Percentiles rank a stretch among this genome's conserved stretches.
These are phyloP conservation scores for Ptilorrhoa leucosticta DNA, from an alignment of 2,113 vertebrate species.

Conservation along the genomic window DNA sequence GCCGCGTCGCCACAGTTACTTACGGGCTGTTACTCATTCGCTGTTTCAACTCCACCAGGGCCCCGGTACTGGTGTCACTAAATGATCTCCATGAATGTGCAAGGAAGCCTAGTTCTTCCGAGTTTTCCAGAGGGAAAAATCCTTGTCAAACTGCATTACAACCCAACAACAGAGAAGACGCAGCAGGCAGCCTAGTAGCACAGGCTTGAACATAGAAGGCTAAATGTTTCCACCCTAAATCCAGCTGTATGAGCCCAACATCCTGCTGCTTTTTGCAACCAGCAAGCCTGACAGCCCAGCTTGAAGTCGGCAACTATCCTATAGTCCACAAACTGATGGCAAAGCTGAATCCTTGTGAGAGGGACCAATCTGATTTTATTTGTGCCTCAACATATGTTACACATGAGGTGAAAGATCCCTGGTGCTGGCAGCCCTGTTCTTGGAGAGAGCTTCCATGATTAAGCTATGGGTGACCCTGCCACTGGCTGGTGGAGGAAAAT, in stretches of 20 bases:
- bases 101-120: not conserved
- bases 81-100: not conserved
- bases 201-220: not conserved
- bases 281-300: not conserved
- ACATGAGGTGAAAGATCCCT: too few relatives aligned
- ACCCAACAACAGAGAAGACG: rapidly evolving
- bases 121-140: constrained; percentile 16
- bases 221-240: not conserved
- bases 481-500: too few relatives aligned
- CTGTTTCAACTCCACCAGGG: not conserved
- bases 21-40: not conserved
- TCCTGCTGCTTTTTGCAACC: not conserved
- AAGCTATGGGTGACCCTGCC: too few relatives aligned
- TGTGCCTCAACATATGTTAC: too few relatives aligned
- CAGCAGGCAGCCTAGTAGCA: not conserved
- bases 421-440: too few relatives aligned
- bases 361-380: too few relatives aligned
- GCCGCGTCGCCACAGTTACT: rapidly evolving
- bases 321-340: not conserved
- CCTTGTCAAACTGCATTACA: constrained; percentile 36
- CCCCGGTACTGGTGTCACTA: not conserved
- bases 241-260: not conserved
- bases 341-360: not conserved
- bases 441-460: too few relatives aligned
- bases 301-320: not conserved